Conservation (phyloP, 2,888 invertebrate species). For the Caenorhabditis wallacei region DNA sequence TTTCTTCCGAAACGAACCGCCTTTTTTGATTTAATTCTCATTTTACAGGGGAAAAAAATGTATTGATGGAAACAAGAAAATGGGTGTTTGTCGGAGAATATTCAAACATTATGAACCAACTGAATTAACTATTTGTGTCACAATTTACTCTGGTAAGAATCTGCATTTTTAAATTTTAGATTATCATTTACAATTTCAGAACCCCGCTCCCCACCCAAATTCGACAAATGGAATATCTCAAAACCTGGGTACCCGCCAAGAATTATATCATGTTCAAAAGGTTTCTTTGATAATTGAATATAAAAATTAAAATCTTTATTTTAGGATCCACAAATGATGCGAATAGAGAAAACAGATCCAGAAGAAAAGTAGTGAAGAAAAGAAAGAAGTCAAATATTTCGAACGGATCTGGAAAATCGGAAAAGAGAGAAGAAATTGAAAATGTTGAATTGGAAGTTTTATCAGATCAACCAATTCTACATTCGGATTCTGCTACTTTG, state of each 20-base stretch:
- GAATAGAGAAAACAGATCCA: conserved; percentile 10
- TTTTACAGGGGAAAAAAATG: conserved; percentile 26
- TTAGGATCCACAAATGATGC: conserved; percentile 18
- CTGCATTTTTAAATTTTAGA: not conserved
- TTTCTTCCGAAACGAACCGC: conserved; percentile 20
- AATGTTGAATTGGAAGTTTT: conserved; percentile 5
- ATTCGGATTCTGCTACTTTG: conserved; percentile 36
- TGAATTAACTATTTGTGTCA: conserved; percentile 56
- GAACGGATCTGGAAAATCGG: conserved; percentile 15
- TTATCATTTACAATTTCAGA: conserved; percentile 10
- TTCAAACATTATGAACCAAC: conserved; percentile 40
- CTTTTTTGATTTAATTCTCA: conserved; percentile 26
- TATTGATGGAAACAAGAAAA: conserved; percentile 23
- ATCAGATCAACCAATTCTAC: conserved; percentile 25
- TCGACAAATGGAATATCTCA: conserved; percentile 39
- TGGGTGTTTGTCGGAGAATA: conserved; percentile 54
- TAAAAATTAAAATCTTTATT: not conserved
- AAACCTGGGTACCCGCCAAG: conserved; percentile 40
- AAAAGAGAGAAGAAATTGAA: conserved; percentile 1
- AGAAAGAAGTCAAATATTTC: conserved; percentile 19
- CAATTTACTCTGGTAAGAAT: conserved; percentile 53
- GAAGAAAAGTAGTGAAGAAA: conserved; percentile 6
- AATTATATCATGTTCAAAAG: conserved; percentile 37
- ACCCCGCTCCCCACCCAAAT: conserved; percentile 34
- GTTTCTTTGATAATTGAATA: not conserved